Conservation (phyloP, 1,140 invertebrate genomes). For the Bicyclus anynana region DNA sequence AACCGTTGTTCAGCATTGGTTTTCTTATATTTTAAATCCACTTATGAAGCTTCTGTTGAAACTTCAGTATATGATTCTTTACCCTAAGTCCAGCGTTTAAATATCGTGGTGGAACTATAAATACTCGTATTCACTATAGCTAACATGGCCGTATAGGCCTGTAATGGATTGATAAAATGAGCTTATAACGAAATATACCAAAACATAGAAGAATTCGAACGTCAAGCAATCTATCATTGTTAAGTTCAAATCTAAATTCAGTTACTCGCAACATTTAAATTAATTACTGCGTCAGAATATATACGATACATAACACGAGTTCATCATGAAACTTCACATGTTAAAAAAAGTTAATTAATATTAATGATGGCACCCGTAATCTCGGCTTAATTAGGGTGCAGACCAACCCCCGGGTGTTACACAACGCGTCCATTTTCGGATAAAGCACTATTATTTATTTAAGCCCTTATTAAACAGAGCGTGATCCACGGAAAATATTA, state of each 20-base stretch:
- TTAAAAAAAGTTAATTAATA: slow-evolving; percentile 29
- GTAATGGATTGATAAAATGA: too few species aligned
- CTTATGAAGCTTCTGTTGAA: too few species aligned
- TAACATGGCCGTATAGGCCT: too few species aligned
- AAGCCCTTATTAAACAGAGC: not conserved
- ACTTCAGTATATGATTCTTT: too few species aligned
- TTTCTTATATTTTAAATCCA: too few species aligned
- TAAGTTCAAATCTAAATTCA: not conserved
- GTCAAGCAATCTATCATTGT: too few species aligned
- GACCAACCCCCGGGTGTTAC: slow-evolving; percentile 5
- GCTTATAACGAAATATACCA: too few species aligned
- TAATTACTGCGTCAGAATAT: not conserved
- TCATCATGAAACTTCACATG: slow-evolving; percentile 9
- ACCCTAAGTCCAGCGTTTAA: too few species aligned
- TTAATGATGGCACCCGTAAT: slow-evolving; percentile 22
- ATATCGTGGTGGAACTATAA: too few species aligned
- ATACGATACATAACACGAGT: not conserved
- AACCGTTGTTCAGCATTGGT: too few species aligned
- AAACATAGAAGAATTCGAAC: too few species aligned
- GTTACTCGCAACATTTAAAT: not conserved
- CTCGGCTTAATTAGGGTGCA: slow-evolving; percentile 26
- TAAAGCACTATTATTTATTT: slow-evolving; percentile 9
- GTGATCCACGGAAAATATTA: not conserved
- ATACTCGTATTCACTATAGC: too few species aligned
- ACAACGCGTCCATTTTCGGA: slow-evolving; percentile 3